Evolutionary conservation across 2,113 vertebrate genomes (phyloP).

Genomic region (Daubentonia madagascariensis): DNA sequence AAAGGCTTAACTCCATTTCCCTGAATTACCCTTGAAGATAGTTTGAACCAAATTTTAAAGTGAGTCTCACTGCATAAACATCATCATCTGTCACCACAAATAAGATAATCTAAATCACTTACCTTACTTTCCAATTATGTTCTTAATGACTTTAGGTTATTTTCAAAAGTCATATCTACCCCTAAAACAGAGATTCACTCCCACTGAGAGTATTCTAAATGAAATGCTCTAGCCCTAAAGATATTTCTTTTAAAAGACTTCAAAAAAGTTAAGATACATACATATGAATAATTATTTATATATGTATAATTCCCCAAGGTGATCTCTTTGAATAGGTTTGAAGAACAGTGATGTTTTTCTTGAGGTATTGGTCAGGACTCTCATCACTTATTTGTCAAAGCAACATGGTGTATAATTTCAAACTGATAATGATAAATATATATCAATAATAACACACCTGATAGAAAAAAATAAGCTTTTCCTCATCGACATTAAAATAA

Average conservation of each 20-base stretch:
- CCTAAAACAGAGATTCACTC: background rate
- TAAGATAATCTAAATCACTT: background rate
- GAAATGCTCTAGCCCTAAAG: background rate
- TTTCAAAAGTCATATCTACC: background rate
- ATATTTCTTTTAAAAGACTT: background rate
- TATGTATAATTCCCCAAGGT: background rate
- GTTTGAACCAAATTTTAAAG: constrained; percentile 33
- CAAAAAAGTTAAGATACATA: background rate
- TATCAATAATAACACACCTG: background rate
- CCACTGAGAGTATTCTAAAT: background rate
- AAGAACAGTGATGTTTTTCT: background rate
- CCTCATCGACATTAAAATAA: background rate
- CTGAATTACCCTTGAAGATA: background rate
- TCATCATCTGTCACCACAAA: background rate
- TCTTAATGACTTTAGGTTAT: background rate
- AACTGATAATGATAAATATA: background rate
- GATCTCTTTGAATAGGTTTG: background rate
- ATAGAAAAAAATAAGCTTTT: background rate
- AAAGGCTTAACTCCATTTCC: background rate
- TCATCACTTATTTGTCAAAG: background rate
- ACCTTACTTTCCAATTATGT: background rate
- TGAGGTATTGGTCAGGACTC: background rate
- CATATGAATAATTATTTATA: too few species aligned
- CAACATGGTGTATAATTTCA: background rate
- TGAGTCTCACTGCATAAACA: background rate